phyloP scores from a whole-genome alignment of 2,113 vertebrate genomes.

The Paramisgurnus dabryanus region DNA sequence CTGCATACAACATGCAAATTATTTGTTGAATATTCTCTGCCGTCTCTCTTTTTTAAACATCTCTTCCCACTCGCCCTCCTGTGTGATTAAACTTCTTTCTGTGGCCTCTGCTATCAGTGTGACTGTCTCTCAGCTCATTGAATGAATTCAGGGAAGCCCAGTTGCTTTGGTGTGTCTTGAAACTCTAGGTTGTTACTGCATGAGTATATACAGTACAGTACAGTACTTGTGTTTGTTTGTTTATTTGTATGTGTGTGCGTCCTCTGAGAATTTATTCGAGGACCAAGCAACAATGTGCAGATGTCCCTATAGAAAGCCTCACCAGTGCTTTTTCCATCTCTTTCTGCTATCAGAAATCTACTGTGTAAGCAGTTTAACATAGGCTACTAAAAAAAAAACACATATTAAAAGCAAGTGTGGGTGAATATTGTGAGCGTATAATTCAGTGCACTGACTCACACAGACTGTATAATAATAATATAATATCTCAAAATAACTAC shows the following conservation, averaged over 20 bases:
- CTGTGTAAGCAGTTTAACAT: no score
- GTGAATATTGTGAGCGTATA: no score
- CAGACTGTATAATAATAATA: no score
- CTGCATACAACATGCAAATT: no score
- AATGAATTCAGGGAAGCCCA: constrained; percentile 35
- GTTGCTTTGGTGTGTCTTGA: constrained; percentile 33
- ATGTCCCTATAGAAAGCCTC: not conserved
- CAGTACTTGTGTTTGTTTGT: constrained; percentile 42
- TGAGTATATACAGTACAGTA: not conserved
- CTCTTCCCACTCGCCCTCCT: not conserved
- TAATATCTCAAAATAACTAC: no score
- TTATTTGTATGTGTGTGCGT: constrained; percentile 18
- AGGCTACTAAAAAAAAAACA: no score
- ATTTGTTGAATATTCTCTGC: no score
- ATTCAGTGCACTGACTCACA: no score
- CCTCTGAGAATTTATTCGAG: not conserved
- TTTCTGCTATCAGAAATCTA: not conserved
- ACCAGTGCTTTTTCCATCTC: not conserved
- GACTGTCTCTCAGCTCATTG: not conserved
- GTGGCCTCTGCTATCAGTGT: constrained; percentile 28
- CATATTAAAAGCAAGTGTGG: no score
- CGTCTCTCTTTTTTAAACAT: not conserved
- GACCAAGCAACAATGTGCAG: not conserved
- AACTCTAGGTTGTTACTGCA: constrained; percentile 18
- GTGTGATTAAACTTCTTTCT: constrained; percentile 11